A percentile compares a stretch with the other conserved stretches of the same genome.
These are phyloP conservation scores for Hydriomena furcata DNA, from an alignment of 2,888 invertebrate species.

Conservation along the genomic window DNA sequence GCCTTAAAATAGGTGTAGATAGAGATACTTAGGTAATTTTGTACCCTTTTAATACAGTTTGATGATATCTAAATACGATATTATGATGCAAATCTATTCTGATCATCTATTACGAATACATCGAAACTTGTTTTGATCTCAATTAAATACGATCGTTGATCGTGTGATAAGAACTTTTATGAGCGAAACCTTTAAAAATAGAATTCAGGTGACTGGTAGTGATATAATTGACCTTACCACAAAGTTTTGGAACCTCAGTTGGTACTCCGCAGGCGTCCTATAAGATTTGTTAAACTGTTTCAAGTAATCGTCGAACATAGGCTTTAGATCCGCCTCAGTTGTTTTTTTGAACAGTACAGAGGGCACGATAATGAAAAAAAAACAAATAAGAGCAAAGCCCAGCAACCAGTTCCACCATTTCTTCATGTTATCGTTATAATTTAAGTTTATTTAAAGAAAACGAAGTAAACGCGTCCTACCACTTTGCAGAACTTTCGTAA, in stretches of 20 bases:
- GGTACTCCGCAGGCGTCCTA: constrained; percentile 71
- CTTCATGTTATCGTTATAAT: constrained; percentile 51
- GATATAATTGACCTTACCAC: constrained; percentile 63
- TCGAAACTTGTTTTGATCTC: too few relatives aligned
- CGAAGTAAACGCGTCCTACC: constrained; percentile 32
- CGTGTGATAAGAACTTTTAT: too few relatives aligned
- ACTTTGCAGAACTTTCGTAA: constrained; percentile 11
- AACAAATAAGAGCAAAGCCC: constrained; percentile 56
- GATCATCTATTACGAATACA: too few relatives aligned
- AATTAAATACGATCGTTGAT: too few relatives aligned
- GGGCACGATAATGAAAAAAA: constrained; percentile 69
- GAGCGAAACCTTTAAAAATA: too few relatives aligned
- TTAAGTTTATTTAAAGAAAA: constrained; percentile 13
- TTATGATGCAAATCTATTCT: too few relatives aligned
- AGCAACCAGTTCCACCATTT: constrained; percentile 76
- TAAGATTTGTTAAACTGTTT: constrained; percentile 83
- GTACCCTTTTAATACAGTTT: too few relatives aligned
- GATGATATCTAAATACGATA: too few relatives aligned
- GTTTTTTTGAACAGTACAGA: constrained; percentile 47
- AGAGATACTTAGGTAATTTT: too few relatives aligned
- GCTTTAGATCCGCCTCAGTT: constrained; percentile 51
- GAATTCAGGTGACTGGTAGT: too few relatives aligned
- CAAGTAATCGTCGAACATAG: constrained; percentile 77
- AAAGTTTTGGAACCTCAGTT: constrained; percentile 76
- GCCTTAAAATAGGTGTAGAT: too few relatives aligned